Evolutionary conservation across 2,888 invertebrate genomes (phyloP).

Genomic region (Linnaemya tessellans): DNA sequence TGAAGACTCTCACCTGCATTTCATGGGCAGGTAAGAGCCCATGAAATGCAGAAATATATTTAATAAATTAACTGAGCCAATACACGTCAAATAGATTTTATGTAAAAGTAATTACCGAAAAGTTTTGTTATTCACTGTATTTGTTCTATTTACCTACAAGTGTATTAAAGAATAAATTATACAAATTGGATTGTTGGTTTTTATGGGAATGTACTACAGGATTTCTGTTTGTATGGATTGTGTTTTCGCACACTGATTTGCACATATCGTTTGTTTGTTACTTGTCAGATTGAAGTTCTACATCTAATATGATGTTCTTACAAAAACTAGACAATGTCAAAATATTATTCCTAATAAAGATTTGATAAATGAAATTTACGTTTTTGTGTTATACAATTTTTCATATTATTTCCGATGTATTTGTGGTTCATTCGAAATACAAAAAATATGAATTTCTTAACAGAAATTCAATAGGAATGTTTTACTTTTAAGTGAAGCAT

Average conservation of each 20-base stretch:
- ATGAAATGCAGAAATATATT: too few species aligned
- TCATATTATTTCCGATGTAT: too few species aligned
- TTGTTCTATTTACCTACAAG: background rate
- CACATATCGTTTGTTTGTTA: conserved; percentile 36
- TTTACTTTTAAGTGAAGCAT: too few species aligned
- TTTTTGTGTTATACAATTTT: too few species aligned
- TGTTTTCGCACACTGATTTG: conserved; percentile 48
- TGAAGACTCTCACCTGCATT: too few species aligned
- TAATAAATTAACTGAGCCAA: too few species aligned
- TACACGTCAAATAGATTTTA: too few species aligned
- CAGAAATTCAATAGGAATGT: too few species aligned
- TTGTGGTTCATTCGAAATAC: too few species aligned
- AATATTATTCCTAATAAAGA: conserved; percentile 23
- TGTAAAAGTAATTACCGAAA: too few species aligned
- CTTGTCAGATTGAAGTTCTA: background rate
- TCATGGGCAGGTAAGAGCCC: too few species aligned
- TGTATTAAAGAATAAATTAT: background rate
- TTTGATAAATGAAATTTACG: background rate
- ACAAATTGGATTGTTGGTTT: background rate
- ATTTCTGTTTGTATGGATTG: conserved; percentile 25
- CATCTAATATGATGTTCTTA: background rate
- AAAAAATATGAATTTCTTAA: too few species aligned
- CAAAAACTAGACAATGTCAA: conserved; percentile 31
- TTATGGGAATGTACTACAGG: background rate
- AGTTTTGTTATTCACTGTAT: background rate